Conservation (phyloP, 2,797 vertebrate genomes). For the Malacoraja senta region DNA sequence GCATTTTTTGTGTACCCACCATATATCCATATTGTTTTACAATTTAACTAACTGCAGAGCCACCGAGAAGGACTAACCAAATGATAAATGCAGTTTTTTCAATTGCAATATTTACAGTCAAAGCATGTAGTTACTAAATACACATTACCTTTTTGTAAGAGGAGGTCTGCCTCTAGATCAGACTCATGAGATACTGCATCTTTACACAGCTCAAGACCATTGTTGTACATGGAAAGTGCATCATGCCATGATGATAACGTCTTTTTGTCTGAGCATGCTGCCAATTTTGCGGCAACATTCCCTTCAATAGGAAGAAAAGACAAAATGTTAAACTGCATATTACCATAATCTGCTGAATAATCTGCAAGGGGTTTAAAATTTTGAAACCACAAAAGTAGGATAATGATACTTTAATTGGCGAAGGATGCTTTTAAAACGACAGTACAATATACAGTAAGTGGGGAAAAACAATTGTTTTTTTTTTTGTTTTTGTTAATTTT, state of each 20-base stretch:
- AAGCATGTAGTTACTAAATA: not conserved
- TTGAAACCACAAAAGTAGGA: not conserved
- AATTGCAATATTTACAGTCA: not conserved
- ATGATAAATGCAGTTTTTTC: not conserved
- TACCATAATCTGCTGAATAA: not conserved
- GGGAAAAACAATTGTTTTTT: not conserved
- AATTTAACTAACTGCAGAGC: not conserved
- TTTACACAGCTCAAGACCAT: constrained; percentile 58
- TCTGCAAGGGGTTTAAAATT: not conserved
- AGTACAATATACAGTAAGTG: not conserved
- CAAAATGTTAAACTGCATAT: not conserved
- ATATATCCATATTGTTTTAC: not conserved
- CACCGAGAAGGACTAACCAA: not conserved
- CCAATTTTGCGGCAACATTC: constrained; percentile 51
- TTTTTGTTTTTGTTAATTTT: no score
- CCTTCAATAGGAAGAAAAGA: constrained; percentile 51
- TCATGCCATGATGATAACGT: constrained; percentile 49
- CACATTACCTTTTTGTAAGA: constrained; percentile 65
- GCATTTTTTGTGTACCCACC: no score
- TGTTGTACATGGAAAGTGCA: constrained; percentile 54
- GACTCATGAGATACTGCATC: constrained; percentile 50
- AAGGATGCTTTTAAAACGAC: not conserved
- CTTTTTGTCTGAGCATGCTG: constrained; percentile 43
- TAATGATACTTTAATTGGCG: not conserved
- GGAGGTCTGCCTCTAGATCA: constrained; percentile 66